A percentile compares a stretch with the other conserved stretches of the same genome.
Evolutionary conservation across 2,113 vertebrate species (phyloP).

Genomic region (Peromyscus polionotus): DNA sequence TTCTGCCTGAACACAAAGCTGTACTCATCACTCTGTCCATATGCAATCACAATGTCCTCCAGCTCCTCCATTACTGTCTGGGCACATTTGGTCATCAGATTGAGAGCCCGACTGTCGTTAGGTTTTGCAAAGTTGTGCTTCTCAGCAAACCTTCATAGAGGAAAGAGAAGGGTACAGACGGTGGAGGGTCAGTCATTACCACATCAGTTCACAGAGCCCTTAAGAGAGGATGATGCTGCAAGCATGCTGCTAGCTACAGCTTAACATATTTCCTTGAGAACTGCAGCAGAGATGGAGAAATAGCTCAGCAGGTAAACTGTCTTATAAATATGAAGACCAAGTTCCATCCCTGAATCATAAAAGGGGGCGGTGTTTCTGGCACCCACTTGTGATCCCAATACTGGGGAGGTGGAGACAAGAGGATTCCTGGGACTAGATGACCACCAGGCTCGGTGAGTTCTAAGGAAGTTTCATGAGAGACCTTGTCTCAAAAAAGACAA

Average conservation of each 20-base stretch:
- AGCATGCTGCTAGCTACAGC: background rate
- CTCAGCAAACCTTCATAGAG: constrained; percentile 93
- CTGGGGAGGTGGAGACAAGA: background rate
- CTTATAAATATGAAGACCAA: background rate
- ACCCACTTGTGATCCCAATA: background rate
- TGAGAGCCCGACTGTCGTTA: constrained; percentile 94
- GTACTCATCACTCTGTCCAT: constrained; percentile 98
- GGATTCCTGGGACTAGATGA: background rate
- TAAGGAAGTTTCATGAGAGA: background rate
- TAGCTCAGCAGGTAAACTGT: too few relatives aligned
- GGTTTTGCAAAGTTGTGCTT: constrained; percentile 95
- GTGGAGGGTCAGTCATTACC: background rate
- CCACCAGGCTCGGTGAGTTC: background rate
- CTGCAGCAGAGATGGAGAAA: background rate
- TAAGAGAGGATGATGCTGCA: background rate
- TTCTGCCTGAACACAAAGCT: constrained; percentile 97
- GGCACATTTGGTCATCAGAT: constrained; percentile 94
- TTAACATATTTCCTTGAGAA: background rate
- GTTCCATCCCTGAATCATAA: background rate
- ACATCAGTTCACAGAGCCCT: background rate
- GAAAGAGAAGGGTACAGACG: background rate
- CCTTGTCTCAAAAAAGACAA: background rate
- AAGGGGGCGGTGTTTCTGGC: background rate
- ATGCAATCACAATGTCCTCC: constrained; percentile 94
- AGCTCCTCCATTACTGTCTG: constrained; percentile 95